Base-by-base conservation (phyloP, 2,888 invertebrate species). In the Punctoribates punctum region DNA sequence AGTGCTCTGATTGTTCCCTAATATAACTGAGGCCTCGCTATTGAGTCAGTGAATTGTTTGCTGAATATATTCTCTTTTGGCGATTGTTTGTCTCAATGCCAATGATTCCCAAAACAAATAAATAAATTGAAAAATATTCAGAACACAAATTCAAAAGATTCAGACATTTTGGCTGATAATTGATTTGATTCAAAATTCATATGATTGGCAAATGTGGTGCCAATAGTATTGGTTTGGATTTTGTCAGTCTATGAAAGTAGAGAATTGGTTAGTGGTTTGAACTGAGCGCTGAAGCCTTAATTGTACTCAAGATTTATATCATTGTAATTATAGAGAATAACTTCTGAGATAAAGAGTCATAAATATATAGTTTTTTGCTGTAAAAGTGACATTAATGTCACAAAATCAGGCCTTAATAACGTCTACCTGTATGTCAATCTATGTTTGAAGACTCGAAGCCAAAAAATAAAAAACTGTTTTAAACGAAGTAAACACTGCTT, bases 391-490 rank as follows among this genome's bases (percentile, higher is more conserved):
- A 62, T 62, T 62, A 62, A 62, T 62, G 62, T 62, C 62, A 62
- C 62, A 62, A 62, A 62, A 62, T 62, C 62, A 62, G 27, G 62
- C 29, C 62, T 9, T 62, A 62, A 62, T 62, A 62, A 57, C 17
- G 62, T 62, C 62, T 62, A 62, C 62, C 62, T 62, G 62, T 62
- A 27, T 62, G 62, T 62, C 62, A 62, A 62, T 62, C 57, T 57
- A 20, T 8, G 23, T 23, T 25, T 57, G 9, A 17, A 11, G 42
- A 42, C 11, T n/a, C n/a, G n/a, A 34, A 34, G 8, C 34, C 34
- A 8, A 48, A 48, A 48, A 3, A 48, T 57, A 5, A 57, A 57
- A 57, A 57, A 57, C 20, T 57, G 9, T 23, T 17, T 20, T n/a
- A n/a, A n/a, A n/a, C n/a, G n/a, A n/a, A n/a, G n/a, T 23, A 9